Evolutionary conservation across 2,113 vertebrate genomes (phyloP), one percentile per base, ranked within the genome.

Genomic region (Callionymus lyra): DNA sequence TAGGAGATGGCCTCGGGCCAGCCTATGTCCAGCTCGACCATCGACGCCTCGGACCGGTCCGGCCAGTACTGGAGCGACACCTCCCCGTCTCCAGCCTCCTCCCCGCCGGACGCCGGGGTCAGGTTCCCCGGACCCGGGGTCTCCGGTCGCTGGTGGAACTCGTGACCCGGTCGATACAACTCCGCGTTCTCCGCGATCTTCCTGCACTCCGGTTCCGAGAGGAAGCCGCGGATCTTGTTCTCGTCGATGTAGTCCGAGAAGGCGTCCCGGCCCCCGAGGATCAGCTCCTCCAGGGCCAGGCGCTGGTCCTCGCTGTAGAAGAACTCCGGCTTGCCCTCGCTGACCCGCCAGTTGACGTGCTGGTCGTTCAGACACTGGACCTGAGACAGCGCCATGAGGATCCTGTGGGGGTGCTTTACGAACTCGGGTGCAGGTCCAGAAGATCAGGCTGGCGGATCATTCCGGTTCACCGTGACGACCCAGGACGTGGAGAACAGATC

Each of bases 41-140:
- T 89, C 21, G 91, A 92, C 33, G 77, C 86, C 64, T 98, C 95
- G 0, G 95, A 97, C 21, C 85, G 82, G 74, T 98, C 91, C 0
- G 95, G 95, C 95, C 95, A 99, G 47, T 99, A 98, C 56, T 93
- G 86, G 50, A 97, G 81, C 0, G 95, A 98, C 1, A 90, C 84
- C 1, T 79, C 68, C 0, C 72, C 41, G 1, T 87, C 86, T 2
- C 82, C 16, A 11, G 16, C 81, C 0, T 68, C 74, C 0, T 65
- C 75, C 1, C 70, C 72, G 12, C 15, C 64, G 14, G 49, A 51
- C 3, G 58, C 76, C 1, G 74, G 80, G 6, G 77, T 64, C 9
- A 27, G 1, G 61, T 63, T 63, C 12, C 69, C 65, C 11, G 63
- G 47, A 2, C 68, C 47, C 1, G 47, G 50, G 0, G 65, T 62